These are phyloP conservation scores for Stichopus chloronotus DNA, from an alignment of 35 echinoderm and acorn worm species.

Conservation along the genomic window DNA sequence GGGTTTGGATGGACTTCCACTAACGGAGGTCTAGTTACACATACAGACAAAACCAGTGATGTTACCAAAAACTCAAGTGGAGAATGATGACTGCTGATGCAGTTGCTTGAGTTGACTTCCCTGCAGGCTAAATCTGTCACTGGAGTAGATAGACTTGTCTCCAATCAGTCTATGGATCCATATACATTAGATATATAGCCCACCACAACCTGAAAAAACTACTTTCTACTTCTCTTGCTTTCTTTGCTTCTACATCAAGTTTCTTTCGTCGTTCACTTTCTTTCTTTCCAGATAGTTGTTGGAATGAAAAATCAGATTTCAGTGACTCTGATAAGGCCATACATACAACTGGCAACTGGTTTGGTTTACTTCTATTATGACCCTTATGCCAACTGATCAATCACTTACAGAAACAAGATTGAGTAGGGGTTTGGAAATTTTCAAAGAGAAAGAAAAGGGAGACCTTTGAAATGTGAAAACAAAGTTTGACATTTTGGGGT, in stretches of 20 bases:
- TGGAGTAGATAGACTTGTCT: neutral
- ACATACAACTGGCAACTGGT: neutral
- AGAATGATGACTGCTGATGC: neutral
- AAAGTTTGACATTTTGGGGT: conserved; percentile 52
- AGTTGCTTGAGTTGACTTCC: neutral
- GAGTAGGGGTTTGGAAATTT: conserved; percentile 20
- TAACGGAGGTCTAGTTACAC: conserved; percentile 23
- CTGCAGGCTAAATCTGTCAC: conserved; percentile 49
- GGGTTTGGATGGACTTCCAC: neutral
- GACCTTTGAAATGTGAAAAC: conserved; percentile 54
- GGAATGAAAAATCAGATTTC: neutral
- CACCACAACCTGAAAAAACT: neutral
- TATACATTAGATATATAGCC: neutral
- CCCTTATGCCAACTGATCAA: conserved; percentile 49
- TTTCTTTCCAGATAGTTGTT: neutral
- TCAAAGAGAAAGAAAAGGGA: neutral
- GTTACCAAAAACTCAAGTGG: neutral
- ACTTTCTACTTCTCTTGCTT: neutral
- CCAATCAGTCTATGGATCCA: neutral
- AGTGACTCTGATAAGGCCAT: conserved; percentile 8
- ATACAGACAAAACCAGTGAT: conserved; percentile 36
- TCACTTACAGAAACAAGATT: conserved; percentile 27
- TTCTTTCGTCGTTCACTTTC: neutral
- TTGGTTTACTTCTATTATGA: conserved; percentile 15
- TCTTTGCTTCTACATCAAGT: neutral